Conservation (phyloP, 2,888 invertebrate genomes). For the Corbicula japonica region DNA sequence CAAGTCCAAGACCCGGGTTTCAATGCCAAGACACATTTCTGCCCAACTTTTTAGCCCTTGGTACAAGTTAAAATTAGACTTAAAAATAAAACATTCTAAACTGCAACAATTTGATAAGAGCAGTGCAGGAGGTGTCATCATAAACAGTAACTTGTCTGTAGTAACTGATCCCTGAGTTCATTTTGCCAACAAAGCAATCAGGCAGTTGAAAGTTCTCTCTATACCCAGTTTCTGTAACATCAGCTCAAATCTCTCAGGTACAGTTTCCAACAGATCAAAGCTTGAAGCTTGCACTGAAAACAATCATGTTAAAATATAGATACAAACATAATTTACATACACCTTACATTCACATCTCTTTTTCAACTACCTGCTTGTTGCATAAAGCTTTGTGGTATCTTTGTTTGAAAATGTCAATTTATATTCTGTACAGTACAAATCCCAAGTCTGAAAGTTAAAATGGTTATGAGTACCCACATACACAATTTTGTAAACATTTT, state of each 20-base stretch:
- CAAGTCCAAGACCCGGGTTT: not conserved
- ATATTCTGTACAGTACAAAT: not conserved
- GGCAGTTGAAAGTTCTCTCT: slow-evolving; percentile 45
- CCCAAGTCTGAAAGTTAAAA: no score
- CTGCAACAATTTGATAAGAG: not conserved
- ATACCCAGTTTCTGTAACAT: slow-evolving; percentile 60
- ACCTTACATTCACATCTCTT: not conserved
- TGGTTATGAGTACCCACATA: no score
- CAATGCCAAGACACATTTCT: not conserved
- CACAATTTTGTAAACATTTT: no score
- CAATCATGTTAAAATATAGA: not conserved
- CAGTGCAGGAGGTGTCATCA: not conserved
- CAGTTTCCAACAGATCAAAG: slow-evolving; percentile 21
- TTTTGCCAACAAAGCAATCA: slow-evolving; percentile 24
- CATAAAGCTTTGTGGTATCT: not conserved
- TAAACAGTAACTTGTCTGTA: not conserved
- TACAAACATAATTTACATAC: not conserved
- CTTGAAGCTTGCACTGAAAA: slow-evolving; percentile 47
- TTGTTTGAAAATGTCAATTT: not conserved
- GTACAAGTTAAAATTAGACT: not conserved
- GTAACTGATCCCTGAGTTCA: slow-evolving; percentile 4
- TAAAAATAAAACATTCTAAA: not conserved
- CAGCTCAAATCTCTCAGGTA: slow-evolving; percentile 49
- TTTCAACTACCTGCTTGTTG: not conserved
- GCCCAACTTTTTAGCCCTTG: not conserved